A percentile compares a stretch with the other conserved stretches of the same genome.
These are phyloP conservation scores for Myrmecophaga tridactyla DNA, from an alignment of 2,113 vertebrate species.

Conservation along the genomic window DNA sequence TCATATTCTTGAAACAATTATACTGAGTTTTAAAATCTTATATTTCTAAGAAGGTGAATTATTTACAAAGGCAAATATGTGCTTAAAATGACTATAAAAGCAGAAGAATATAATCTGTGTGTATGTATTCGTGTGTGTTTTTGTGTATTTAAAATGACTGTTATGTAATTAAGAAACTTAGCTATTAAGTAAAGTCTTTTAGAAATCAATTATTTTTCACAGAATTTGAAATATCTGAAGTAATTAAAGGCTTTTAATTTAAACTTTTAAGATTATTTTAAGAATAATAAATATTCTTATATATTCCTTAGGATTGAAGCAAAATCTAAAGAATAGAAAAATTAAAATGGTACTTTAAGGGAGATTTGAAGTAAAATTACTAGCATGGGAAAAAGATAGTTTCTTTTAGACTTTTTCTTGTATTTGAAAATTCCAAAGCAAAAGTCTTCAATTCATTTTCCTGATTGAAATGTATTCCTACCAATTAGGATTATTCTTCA, in stretches of 20 bases:
- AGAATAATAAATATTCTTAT: conserved; percentile 5
- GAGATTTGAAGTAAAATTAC: conserved; percentile 45
- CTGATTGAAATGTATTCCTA: background rate
- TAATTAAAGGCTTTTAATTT: background rate
- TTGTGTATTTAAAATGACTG: conserved; percentile 1
- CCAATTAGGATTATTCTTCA: conserved; percentile 59
- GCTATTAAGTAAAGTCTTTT: background rate
- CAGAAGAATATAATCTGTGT: background rate
- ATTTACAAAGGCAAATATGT: conserved; percentile 27
- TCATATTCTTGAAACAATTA: conserved; percentile 12
- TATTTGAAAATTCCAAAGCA: conserved; percentile 62
- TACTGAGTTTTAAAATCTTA: conserved; percentile 1
- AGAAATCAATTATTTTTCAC: conserved; percentile 13
- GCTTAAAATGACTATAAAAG: background rate
- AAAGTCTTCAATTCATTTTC: conserved; percentile 34
- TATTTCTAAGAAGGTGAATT: conserved; percentile 23
- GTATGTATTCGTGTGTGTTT: background rate
- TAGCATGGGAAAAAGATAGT: background rate
- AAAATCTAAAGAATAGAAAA: background rate
- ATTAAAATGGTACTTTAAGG: conserved; percentile 5
- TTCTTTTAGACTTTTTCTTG: conserved; percentile 41
- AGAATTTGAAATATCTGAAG: background rate
- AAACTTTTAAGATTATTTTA: background rate
- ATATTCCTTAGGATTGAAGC: conserved; percentile 13
- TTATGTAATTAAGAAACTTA: conserved; percentile 1